Evolutionary conservation across 2,113 vertebrate genomes (phyloP).

Genomic region (Psittacula cyanocephala): DNA sequence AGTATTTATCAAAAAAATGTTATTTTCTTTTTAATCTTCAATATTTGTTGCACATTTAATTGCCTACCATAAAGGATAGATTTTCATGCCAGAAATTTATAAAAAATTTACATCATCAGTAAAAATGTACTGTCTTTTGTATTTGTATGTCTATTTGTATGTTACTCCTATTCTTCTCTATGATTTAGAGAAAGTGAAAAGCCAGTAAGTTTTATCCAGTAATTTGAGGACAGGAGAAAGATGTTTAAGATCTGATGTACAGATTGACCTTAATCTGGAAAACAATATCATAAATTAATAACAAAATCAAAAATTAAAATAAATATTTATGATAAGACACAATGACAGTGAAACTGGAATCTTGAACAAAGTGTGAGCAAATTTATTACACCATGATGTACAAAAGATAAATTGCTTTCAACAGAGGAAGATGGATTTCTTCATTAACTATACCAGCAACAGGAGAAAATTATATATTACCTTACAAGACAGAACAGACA

Average conservation of each 20-base stretch:
- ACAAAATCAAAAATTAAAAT: background rate
- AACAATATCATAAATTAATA: background rate
- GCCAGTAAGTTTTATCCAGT: background rate
- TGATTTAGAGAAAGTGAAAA: background rate
- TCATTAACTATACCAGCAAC: background rate
- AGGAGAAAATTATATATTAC: background rate
- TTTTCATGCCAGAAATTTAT: background rate
- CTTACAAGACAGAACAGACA: background rate
- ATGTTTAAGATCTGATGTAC: background rate
- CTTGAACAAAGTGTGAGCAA: background rate
- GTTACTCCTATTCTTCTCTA: background rate
- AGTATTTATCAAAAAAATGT: background rate
- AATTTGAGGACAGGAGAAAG: background rate
- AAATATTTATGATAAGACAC: background rate
- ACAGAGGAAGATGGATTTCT: conserved; percentile 13
- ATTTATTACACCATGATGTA: background rate
- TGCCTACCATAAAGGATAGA: background rate
- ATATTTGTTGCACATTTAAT: background rate
- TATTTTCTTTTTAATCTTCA: background rate
- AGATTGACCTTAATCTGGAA: background rate
- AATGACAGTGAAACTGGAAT: background rate
- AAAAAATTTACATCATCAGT: background rate
- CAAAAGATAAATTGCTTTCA: conserved; percentile 14
- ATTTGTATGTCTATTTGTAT: background rate
- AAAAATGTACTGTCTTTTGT: background rate